A percentile compares a stretch with the other conserved stretches of the same genome.
These are phyloP conservation scores for Poeciliopsis gracilis DNA, from an alignment of 2,797 vertebrate genomes.

Conservation along the genomic window DNA sequence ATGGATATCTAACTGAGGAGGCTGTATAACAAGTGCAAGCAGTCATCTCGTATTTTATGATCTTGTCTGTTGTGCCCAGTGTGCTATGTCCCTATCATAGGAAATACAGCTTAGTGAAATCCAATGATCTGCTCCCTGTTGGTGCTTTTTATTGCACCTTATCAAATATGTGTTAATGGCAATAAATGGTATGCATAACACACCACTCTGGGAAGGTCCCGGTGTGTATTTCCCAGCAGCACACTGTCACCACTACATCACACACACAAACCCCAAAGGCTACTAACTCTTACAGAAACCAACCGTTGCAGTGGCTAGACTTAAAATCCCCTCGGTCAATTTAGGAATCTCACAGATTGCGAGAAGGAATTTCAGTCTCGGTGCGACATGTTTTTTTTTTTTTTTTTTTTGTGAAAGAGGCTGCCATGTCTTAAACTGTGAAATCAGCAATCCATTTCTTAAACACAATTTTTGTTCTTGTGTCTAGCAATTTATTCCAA, in stretches of 20 bases:
- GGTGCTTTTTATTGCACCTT: background rate
- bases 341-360: background rate
- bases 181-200: background rate
- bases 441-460: slow-evolving; percentile 52
- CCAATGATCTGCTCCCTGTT: background rate
- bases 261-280: background rate
- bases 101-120: background rate
- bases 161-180: background rate
- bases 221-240: background rate
- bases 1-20: background rate
- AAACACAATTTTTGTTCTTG: slow-evolving; percentile 39
- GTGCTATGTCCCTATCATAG: background rate
- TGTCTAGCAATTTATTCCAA: slow-evolving; percentile 46
- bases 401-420: background rate
- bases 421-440: slow-evolving; percentile 28
- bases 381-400: too few relatives aligned
- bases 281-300: background rate
- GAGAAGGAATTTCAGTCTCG: background rate
- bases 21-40: background rate
- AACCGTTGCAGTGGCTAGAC: background rate
- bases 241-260: background rate
- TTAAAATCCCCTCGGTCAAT: background rate
- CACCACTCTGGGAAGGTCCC: background rate
- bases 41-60: background rate
- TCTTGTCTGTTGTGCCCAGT: background rate